A percentile compares a stretch with the other conserved stretches of the same genome.
Evolutionary conservation across 2,888 invertebrate genomes (phyloP).

Genomic region (Sceliomorpha sp.): DNA sequence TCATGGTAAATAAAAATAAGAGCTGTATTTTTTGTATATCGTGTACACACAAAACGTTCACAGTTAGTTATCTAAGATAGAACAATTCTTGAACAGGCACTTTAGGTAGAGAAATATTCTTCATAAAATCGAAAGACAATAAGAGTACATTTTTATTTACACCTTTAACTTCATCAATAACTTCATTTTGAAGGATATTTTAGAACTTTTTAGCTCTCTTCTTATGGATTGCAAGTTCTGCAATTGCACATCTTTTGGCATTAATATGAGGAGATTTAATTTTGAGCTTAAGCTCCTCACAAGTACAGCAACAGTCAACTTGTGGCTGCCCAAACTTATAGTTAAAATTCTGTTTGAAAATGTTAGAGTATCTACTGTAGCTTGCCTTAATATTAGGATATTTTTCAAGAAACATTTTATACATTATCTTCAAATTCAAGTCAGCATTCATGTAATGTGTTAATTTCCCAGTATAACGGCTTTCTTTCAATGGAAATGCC

Average conservation of each 20-base stretch:
- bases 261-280: constrained; percentile 13
- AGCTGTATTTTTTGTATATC: constrained; percentile 1
- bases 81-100: constrained; percentile 15
- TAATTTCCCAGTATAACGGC: constrained; percentile 9
- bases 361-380: constrained; percentile 3
- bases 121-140: constrained; percentile 12
- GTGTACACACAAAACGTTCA: constrained; percentile 9
- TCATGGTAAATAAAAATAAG: constrained; percentile 9
- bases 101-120: constrained; percentile 11
- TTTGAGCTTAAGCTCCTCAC: constrained; percentile 13
- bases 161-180: constrained; percentile 1
- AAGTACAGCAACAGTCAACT: constrained; percentile 9
- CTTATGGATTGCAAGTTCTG: constrained; percentile 15
- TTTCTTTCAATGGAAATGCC: constrained; percentile 14
- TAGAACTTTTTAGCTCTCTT: constrained; percentile 10
- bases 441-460: constrained; percentile 10
- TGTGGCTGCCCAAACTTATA: constrained; percentile 20
- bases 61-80: constrained; percentile 15
- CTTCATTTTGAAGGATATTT: constrained; percentile 7
- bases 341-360: constrained; percentile 10
- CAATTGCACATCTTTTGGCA: constrained; percentile 5
- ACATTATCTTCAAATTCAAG: constrained; percentile 12
- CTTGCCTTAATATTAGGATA: background rate
- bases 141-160: constrained; percentile 8
- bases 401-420: constrained; percentile 12